Evolutionary conservation across 2,797 vertebrate species (phyloP).

Genomic region (Urosaurus nigricauda): DNA sequence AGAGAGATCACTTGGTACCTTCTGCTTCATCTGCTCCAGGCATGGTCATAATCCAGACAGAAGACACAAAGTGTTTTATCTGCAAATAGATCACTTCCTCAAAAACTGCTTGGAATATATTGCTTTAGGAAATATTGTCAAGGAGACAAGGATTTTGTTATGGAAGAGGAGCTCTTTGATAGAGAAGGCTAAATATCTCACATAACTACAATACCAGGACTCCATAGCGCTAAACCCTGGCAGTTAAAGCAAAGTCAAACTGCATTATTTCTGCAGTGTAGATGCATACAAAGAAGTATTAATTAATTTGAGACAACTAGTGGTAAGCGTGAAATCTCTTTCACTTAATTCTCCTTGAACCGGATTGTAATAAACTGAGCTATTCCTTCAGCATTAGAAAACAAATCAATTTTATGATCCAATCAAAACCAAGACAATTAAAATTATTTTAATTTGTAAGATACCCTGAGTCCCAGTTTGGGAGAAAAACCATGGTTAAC

Average conservation of each 20-base stretch:
- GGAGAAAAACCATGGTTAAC: too few species aligned
- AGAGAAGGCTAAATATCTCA: too few species aligned
- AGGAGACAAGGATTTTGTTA: neutral
- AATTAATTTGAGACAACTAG: neutral
- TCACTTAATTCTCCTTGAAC: neutral
- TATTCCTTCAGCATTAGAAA: neutral
- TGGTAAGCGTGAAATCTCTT: neutral
- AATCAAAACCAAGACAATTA: too few species aligned
- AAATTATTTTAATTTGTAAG: too few species aligned
- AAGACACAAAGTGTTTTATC: neutral
- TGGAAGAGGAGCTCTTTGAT: too few species aligned
- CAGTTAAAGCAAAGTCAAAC: too few species aligned
- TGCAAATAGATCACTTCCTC: neutral
- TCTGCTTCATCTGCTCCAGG: neutral
- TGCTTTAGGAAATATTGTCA: neutral
- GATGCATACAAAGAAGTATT: neutral
- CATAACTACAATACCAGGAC: too few species aligned
- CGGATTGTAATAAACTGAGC: neutral
- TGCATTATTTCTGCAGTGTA: too few species aligned
- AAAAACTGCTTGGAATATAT: neutral
- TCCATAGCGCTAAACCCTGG: too few species aligned
- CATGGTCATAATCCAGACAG: neutral
- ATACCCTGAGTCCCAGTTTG: too few species aligned
- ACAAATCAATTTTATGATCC: too few species aligned
- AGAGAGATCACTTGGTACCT: neutral